phyloP scores from a whole-genome alignment of 2,797 vertebrate genomes.

The Falco berigora region DNA sequence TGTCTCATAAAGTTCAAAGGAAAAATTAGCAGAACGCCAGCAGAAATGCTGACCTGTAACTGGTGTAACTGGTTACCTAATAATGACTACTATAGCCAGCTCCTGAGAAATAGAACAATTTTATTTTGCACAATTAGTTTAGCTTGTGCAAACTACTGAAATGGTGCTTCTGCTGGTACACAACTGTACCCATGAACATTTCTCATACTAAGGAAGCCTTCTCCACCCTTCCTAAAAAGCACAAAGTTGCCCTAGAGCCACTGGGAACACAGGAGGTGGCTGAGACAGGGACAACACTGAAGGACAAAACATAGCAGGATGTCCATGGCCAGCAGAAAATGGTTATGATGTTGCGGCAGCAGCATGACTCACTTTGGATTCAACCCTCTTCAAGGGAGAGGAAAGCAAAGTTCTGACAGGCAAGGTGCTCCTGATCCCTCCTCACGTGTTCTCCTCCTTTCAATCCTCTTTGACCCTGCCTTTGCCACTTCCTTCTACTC shows the following conservation, averaged over 20 bases:
- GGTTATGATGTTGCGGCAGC: neutral
- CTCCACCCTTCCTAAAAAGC: neutral
- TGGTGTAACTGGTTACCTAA: neutral
- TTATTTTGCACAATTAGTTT: neutral
- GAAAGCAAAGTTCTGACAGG: neutral
- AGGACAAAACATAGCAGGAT: neutral
- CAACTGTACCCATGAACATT: neutral
- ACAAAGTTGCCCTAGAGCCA: neutral
- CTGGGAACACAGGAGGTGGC: neutral
- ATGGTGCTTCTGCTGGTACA: neutral
- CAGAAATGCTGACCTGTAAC: neutral
- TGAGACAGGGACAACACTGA: neutral
- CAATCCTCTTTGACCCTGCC: neutral
- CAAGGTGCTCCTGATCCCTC: neutral
- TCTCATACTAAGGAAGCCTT: neutral
- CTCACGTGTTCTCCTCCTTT: accelerated
- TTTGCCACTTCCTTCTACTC: neutral
- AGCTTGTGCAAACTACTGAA: neutral
- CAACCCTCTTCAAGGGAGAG: neutral
- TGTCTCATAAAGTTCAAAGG: neutral
- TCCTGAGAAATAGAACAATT: neutral
- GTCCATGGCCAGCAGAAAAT: neutral
- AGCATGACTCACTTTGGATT: neutral
- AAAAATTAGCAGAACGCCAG: neutral
- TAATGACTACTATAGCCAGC: neutral